Evolutionary conservation across 2,113 vertebrate species (phyloP), one percentile per base, ranked within the genome.

Genomic region (Istiophorus platypterus): DNA sequence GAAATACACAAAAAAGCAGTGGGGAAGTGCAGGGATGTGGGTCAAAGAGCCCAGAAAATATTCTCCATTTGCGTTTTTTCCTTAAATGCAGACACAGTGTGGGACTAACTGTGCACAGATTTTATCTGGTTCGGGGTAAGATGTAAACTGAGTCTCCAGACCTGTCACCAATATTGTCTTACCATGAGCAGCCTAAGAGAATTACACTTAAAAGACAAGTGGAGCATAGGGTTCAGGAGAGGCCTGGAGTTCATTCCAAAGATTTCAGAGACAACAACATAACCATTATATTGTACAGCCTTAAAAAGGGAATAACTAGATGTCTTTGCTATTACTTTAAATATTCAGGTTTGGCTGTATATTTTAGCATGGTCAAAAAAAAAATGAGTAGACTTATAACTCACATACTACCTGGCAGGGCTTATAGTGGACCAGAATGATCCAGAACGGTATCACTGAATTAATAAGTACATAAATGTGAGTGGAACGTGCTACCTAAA

Each of bases 111-210:
- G 13, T 49, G 11, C 2, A 11, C 17, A 59, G 71, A 76, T 65
- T 39, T 9, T 5, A 26, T 64, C 27, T 49, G 41, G 24, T 17
- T 58, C 68, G 14, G 31, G 22, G 27, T 31, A 20, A 18, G 22
- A 15, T 47, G 70, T 47, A n/a, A 27, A 57, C 31, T 1, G 2
- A 59, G 29, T 62, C n/a, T 75, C 47, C n/a, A 75, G 61, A 56
- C 18, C 18, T 31, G 24, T 65, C 34, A 41, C 24, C 22, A 22
- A 7, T 7, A 74, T 74, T 12, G 39, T 52, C 9, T 15, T 31
- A 22, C 31, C 4, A 14, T 49, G 29, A 47, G 45, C 9, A 47
- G 27, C 49, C 64, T 31, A 63, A 31, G 51, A 8, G 11, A 24
- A 7, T 15, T n/a, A 54, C 34, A 52, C 26, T 59, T 8, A 59